Evolutionary conservation across 2,113 vertebrate genomes (phyloP).

Genomic region (Gambusia holbrooki): DNA sequence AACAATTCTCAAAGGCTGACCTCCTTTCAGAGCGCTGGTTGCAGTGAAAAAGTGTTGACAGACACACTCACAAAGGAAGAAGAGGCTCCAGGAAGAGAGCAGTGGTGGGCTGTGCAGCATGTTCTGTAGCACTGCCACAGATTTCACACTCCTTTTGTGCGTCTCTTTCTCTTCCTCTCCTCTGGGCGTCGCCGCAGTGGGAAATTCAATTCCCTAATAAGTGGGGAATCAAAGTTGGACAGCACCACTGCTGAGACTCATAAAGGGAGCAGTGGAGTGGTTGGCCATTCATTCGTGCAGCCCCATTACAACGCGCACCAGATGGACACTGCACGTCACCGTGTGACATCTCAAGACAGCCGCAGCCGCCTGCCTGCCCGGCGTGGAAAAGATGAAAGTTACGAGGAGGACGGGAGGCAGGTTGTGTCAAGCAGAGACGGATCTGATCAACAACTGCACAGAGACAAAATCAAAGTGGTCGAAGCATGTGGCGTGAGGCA

Average conservation of each 20-base stretch:
- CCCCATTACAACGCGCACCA: conserved; percentile 70
- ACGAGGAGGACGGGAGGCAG: conserved; percentile 66
- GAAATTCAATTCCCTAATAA: conserved; percentile 74
- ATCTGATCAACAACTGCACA: conserved; percentile 79
- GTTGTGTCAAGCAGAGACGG: conserved; percentile 71
- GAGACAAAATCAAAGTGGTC: conserved; percentile 77
- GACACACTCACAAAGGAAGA: conserved; percentile 52
- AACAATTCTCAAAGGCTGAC: not conserved
- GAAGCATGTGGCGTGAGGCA: conserved; percentile 75
- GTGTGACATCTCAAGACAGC: conserved; percentile 75
- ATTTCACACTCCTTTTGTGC: conserved; percentile 75
- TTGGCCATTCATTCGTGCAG: conserved; percentile 69
- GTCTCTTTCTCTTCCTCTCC: conserved; percentile 69
- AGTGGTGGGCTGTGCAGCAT: conserved; percentile 63
- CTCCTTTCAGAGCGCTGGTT: conserved; percentile 12
- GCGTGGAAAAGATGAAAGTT: conserved; percentile 74
- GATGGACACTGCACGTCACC: conserved; percentile 75
- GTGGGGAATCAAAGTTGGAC: conserved; percentile 77
- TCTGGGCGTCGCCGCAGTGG: conserved; percentile 68
- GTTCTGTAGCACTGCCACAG: conserved; percentile 63
- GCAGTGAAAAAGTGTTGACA: conserved; percentile 30
- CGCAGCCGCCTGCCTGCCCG: conserved; percentile 58
- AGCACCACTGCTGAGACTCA: conserved; percentile 71
- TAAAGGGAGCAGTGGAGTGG: conserved; percentile 72
- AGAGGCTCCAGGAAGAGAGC: conserved; percentile 62